phyloP scores from a whole-genome alignment of 2,797 vertebrate species.

The Gymnopithys bicolor region DNA sequence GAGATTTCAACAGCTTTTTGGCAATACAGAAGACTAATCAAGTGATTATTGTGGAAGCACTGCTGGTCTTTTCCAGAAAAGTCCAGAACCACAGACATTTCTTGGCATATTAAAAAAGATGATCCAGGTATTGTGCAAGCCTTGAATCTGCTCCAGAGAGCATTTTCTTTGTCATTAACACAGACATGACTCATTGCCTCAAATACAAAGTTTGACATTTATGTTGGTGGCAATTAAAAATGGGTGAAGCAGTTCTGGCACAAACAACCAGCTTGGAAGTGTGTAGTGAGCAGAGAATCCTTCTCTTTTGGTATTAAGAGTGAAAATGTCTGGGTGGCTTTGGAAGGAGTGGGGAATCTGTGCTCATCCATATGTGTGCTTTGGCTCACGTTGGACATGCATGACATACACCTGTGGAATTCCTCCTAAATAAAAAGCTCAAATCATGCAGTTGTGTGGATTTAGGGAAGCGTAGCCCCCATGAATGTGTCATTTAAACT shows the following conservation, averaged over 20 bases:
- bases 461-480: not conserved
- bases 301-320: not conserved
- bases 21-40: slow-evolving; percentile 7
- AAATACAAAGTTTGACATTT: slow-evolving; percentile 39
- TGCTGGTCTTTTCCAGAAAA: slow-evolving; percentile 60
- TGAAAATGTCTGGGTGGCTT: not conserved
- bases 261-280: not conserved
- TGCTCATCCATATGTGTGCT: not conserved
- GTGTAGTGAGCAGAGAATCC: not conserved
- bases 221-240: slow-evolving; percentile 26
- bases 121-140: slow-evolving; percentile 32
- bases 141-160: slow-evolving; percentile 46
- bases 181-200: slow-evolving; percentile 50
- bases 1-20: slow-evolving; percentile 45
- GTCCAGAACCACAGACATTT: slow-evolving; percentile 52
- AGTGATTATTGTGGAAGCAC: slow-evolving; percentile 52
- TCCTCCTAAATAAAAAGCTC: not conserved
- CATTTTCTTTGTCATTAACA: slow-evolving; percentile 57
- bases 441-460: not conserved
- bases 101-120: not conserved
- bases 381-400: not conserved
- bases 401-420: not conserved
- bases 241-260: slow-evolving; percentile 8
- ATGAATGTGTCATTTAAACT: not conserved
- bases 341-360: not conserved